Conservation (phyloP, 1,140 invertebrate species). For the Drosophila navojoa region DNA sequence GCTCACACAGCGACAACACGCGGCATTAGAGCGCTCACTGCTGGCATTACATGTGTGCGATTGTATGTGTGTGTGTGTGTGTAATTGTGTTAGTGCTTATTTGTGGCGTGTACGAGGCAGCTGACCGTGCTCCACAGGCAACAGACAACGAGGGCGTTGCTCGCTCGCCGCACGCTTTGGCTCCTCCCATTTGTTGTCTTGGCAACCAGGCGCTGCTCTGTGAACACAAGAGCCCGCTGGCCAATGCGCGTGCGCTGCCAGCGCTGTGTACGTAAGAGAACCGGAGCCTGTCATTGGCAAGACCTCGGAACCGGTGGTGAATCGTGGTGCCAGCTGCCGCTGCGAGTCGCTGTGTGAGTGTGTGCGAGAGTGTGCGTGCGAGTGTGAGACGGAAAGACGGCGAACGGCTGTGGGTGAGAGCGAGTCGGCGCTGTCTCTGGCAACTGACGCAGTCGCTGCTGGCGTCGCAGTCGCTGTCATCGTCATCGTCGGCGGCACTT, state of each 20-base stretch:
- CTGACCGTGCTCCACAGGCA: conserved; percentile 36
- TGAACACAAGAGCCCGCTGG: conserved; percentile 68
- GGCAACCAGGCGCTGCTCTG: conserved; percentile 58
- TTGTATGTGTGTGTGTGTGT: not conserved
- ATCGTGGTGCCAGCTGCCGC: conserved; percentile 28
- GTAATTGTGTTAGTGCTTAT: not conserved
- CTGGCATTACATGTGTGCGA: conserved; percentile 3
- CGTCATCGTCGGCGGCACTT: conserved; percentile 67
- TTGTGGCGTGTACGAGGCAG: conserved; percentile 37
- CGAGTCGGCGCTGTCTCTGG: conserved; percentile 49
- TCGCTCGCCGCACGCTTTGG: conserved; percentile 28
- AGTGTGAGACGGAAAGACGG: conserved; percentile 39
- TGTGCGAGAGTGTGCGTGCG: conserved; percentile 15
- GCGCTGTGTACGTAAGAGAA: conserved; percentile 77
- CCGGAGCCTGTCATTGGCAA: conserved; percentile 63
- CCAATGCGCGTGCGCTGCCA: conserved; percentile 74
- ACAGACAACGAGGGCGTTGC: conserved; percentile 31
- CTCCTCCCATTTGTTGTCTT: conserved; percentile 66
- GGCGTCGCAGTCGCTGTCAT: conserved; percentile 18
- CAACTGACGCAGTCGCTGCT: conserved; percentile 33
- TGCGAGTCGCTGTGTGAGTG: conserved; percentile 14
- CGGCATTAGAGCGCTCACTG: conserved; percentile 55
- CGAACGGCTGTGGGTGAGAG: conserved; percentile 44
- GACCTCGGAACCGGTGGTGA: conserved; percentile 33
- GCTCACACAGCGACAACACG: conserved; percentile 55